These are phyloP conservation scores for Rotaria sp. DNA, from an alignment of 2,888 invertebrate species.

Conservation along the genomic window DNA sequence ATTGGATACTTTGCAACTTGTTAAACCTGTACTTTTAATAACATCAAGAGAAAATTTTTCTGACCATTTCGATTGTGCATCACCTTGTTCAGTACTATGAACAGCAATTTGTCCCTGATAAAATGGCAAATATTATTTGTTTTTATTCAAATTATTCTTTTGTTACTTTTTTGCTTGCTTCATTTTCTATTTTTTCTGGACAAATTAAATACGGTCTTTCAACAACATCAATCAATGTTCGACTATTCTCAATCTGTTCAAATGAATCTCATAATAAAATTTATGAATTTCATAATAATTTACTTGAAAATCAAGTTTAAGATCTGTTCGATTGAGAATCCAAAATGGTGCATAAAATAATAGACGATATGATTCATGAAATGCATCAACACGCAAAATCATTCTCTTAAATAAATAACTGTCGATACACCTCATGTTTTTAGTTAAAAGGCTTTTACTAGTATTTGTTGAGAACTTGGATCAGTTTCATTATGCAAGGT, in stretches of 20 bases:
- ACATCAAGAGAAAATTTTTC: constrained; percentile 93
- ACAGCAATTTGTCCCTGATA: not conserved
- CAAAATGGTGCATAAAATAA: constrained; percentile 34
- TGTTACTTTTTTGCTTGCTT: not conserved
- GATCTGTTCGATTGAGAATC: constrained; percentile 34
- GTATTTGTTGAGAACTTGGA: not conserved
- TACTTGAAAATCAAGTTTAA: constrained; percentile 31
- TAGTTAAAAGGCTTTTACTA: not conserved
- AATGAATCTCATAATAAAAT: not conserved
- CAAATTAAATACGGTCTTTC: constrained; percentile 2
- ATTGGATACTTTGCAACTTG: constrained; percentile 47
- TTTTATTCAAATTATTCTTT: not conserved
- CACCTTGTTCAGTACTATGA: not conserved
- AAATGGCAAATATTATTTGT: not conserved
- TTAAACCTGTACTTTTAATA: constrained; percentile 89
- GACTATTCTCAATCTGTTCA: not conserved
- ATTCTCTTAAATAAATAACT: not conserved
- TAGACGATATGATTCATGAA: not conserved
- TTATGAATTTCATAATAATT: not conserved
- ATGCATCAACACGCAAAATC: not conserved
- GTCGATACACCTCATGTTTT: not conserved
- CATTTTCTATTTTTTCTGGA: not conserved
- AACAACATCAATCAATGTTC: not conserved
- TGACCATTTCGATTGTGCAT: constrained; percentile 73
- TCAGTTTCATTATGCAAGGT: not conserved